These are phyloP conservation scores for Orthonevra nobilis DNA, from an alignment of 2,888 invertebrate genomes.

Conservation along the genomic window DNA sequence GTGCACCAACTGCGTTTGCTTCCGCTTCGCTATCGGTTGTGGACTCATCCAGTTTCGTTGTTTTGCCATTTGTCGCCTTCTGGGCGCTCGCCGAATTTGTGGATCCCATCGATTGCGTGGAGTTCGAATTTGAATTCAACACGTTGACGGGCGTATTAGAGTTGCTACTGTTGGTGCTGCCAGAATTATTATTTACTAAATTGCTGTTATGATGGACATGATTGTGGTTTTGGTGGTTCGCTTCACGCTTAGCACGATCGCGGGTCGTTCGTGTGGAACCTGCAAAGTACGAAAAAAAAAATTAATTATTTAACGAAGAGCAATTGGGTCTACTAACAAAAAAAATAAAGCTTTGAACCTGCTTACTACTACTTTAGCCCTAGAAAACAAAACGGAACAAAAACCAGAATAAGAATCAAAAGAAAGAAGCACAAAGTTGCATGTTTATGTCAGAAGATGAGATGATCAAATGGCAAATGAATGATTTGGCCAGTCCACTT, in stretches of 20 bases:
- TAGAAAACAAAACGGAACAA: slow-evolving; percentile 22
- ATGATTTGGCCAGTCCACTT: slow-evolving; percentile 56
- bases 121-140: slow-evolving; percentile 63
- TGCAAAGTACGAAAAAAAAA: slow-evolving; percentile 57
- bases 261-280: slow-evolving; percentile 79
- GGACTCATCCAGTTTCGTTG: slow-evolving; percentile 69
- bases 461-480: slow-evolving; percentile 53
- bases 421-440: slow-evolving; percentile 24
- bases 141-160: slow-evolving; percentile 70
- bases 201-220: slow-evolving; percentile 72
- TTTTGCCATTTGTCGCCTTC: slow-evolving; percentile 40
- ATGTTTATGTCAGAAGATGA: slow-evolving; percentile 61
- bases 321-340: background rate
- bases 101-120: slow-evolving; percentile 29
- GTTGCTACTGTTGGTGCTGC: slow-evolving; percentile 68
- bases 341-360: slow-evolving; percentile 10
- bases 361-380: slow-evolving; percentile 20
- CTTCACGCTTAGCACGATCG: slow-evolving; percentile 80
- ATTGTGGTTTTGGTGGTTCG: slow-evolving; percentile 74
- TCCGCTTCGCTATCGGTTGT: slow-evolving; percentile 78
- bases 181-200: slow-evolving; percentile 35
- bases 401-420: slow-evolving; percentile 30
- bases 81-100: slow-evolving; percentile 23
- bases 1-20: slow-evolving; percentile 81
- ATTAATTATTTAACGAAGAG: background rate